Conservation (phyloP, 2,888 invertebrate species). For the Invenusta paracnida region DNA sequence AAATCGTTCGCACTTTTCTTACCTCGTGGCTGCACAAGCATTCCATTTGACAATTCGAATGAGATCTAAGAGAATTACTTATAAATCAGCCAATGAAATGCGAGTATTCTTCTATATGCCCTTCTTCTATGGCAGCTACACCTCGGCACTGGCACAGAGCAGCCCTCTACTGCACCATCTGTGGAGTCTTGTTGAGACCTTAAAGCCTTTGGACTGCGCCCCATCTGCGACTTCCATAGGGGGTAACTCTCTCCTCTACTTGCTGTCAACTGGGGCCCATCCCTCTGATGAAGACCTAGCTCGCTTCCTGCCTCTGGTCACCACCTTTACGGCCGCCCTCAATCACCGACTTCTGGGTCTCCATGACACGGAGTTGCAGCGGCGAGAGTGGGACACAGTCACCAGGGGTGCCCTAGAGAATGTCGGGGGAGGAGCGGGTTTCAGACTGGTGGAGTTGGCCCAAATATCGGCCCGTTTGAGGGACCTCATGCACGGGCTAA, state of each 20-base stretch:
- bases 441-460: background rate
- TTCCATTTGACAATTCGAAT: too few relatives aligned
- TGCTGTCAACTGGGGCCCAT: background rate
- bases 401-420: background rate
- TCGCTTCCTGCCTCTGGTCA: background rate
- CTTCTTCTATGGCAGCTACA: background rate
- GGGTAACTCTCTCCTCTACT: background rate
- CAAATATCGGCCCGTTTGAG: background rate
- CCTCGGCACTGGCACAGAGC: background rate
- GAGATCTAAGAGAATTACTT: too few relatives aligned
- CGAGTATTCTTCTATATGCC: too few relatives aligned
- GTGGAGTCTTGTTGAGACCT: background rate
- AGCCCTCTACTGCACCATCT: background rate
- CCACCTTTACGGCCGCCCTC: background rate
- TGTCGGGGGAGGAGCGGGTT: background rate
- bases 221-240: too few relatives aligned
- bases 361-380: background rate
- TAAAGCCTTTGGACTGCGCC: background rate
- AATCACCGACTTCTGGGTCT: background rate
- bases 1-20: too few relatives aligned
- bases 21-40: too few relatives aligned
- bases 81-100: too few relatives aligned
- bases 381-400: background rate
- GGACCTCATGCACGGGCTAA: background rate
- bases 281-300: background rate